Conservation (phyloP, 2,888 invertebrate species). For the Eristalis intricaria region DNA sequence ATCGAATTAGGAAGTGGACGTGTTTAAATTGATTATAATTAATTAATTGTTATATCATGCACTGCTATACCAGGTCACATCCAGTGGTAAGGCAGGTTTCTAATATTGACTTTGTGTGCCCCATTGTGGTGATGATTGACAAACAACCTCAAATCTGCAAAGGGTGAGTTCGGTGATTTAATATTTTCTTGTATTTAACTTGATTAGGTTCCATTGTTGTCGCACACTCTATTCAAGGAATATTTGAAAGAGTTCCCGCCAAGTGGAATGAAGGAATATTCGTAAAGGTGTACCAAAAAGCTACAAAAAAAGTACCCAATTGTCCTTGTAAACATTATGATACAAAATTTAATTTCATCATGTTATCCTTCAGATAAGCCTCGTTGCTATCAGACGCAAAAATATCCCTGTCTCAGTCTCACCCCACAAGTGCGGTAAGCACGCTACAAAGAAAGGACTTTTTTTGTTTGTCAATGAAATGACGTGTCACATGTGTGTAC, state of each 20-base stretch:
- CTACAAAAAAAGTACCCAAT: neutral
- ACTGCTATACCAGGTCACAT: too few relatives aligned
- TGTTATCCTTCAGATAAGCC: conserved; percentile 21
- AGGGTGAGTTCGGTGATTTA: neutral
- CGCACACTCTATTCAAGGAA: neutral
- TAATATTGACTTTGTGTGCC: neutral
- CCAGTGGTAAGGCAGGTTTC: too few relatives aligned
- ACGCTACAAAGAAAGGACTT: conserved; percentile 5
- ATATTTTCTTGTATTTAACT: neutral
- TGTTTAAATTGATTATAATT: too few relatives aligned
- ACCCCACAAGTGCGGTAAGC: neutral
- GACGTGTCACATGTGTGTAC: conserved; percentile 12
- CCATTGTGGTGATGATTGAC: neutral
- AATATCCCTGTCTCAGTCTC: neutral
- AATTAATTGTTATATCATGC: too few relatives aligned
- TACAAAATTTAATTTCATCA: conserved; percentile 30
- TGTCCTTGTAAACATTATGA: conserved; percentile 16
- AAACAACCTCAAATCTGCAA: neutral
- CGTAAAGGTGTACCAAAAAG: neutral
- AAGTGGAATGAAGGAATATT: neutral
- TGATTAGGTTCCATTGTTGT: neutral
- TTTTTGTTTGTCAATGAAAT: conserved; percentile 5
- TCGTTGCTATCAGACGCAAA: neutral
- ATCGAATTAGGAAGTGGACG: too few relatives aligned
- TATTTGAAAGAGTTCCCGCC: neutral